Conservation (phyloP, 1,140 invertebrate genomes). For the Neomicropteryx cornuta region DNA sequence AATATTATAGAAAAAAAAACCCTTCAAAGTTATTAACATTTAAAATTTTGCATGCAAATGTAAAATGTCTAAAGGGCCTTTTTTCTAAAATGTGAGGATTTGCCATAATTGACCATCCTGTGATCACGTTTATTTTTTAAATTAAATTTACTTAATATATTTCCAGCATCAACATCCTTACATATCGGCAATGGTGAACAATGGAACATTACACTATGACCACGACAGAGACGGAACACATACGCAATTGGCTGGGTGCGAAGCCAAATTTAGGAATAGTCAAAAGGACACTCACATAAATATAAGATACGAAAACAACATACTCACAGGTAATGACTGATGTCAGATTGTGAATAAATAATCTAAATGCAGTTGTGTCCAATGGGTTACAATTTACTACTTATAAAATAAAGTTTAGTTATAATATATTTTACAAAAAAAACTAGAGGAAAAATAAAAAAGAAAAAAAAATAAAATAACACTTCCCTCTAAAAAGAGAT, state of each 20-base stretch:
- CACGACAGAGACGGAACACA: slow-evolving; percentile 97
- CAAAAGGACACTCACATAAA: slow-evolving; percentile 85
- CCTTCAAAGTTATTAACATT: too few relatives aligned
- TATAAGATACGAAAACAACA: slow-evolving; percentile 85
- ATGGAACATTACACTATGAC: slow-evolving; percentile 91
- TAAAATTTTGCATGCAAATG: too few relatives aligned
- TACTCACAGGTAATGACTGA: slow-evolving; percentile 60
- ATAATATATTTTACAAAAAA: neutral
- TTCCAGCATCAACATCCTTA: slow-evolving; percentile 93
- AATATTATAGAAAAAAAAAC: too few relatives aligned
- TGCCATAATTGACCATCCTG: too few relatives aligned
- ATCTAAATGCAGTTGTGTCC: neutral
- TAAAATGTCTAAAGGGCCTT: too few relatives aligned
- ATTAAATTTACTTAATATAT: neutral
- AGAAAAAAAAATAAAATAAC: too few relatives aligned
- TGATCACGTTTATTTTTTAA: neutral
- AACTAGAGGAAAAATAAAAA: too few relatives aligned
- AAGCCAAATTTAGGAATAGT: slow-evolving; percentile 87
- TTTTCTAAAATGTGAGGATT: too few relatives aligned
- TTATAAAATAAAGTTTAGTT: neutral
- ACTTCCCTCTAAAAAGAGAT: too few relatives aligned
- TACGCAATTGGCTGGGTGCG: slow-evolving; percentile 89
- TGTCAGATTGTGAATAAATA: neutral
- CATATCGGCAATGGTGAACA: slow-evolving; percentile 97
- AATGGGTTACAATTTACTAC: neutral